Evolutionary conservation across 2,113 vertebrate species (phyloP), one percentile per base, ranked within the genome.

Genomic region (Natator depressus): DNA sequence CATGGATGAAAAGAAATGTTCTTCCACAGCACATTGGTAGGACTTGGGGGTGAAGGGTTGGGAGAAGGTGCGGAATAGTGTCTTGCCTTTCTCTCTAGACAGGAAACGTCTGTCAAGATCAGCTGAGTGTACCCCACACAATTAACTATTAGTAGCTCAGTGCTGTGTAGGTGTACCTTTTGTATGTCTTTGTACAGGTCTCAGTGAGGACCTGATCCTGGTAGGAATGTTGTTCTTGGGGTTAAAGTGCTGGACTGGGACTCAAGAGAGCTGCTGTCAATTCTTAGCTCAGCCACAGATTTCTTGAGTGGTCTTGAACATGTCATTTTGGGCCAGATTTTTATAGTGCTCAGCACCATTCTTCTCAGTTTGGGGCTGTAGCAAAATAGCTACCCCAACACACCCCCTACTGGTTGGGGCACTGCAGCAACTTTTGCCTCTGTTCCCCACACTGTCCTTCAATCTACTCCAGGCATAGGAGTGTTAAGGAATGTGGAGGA

Each of bases 241-340:
- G 13, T 47, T 46, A 78, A 78, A 27, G 25, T 47, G 14, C 24
- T 14, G 42, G 12, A 47, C 25, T 78, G 13, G 22, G 25, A 78
- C 38, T 47, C 38, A 24, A 27, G 75, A 46, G 42, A 78, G 13
- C 46, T 78, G 42, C 27, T 5, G 2, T 2, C 9, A 38, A 1
- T 0, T 86, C 20, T 9, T 78, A 3, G 62, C 22, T 54, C 27
- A 86, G 53, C 57, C 90, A 54, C 10, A 42, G 57, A 24, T 92
- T 89, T 91, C 83, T 75, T 82, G 42, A 75, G 85, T 88, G 31
- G 4, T 54, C 46, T 79, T 27, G 46, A 10, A 62, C 8, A 90
- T 79, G 19, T 19, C 89, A 81, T 78, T 91, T 89, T 42, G n/a
- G 90, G 51, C 0, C 6, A 14, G n/a, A 89, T 91, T 93, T 96